Evolutionary conservation across 2,888 invertebrate genomes (phyloP), one percentile per base, ranked within the genome.

Genomic region (Zelleria hepariella): DNA sequence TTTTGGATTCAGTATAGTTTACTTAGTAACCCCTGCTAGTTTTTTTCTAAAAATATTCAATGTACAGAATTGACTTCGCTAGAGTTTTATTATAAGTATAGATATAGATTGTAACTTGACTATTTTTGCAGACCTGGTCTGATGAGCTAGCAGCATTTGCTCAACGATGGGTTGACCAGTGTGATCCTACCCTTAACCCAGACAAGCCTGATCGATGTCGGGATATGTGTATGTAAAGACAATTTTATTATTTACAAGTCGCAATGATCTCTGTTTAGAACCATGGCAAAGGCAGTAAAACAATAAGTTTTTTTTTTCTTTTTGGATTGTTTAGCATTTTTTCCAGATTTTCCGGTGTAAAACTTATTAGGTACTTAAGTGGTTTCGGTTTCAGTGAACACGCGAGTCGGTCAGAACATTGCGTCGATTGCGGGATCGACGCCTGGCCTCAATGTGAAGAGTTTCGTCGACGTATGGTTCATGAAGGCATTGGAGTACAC

Each of bases 101-200:
- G 32, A 5, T 32, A 6, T 32, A 32, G 55, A 27, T 53, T 23
- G 20, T 25, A 21, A 5, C 25, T 25, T 27, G 10, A 47, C 32
- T 18, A 60, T 56, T 58, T 60, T 72, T 69, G n/a, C 66, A 87
- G 86, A 65, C 60, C 48, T 86, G 86, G 86, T 85, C 84, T 6
- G 60, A 67, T 56, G 77, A 80, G 60, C 66, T 87, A 26, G 82
- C 82, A 0, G 65, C 48, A 20, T 71, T 73, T 57, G 86, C 86
- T 2, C 86, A 86, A 62, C 74, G 83, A 18, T 86, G 86, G 86
- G 85, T 71, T 4, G 86, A 87, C 61, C 86, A 84, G 64, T 87
- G 86, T 59, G 76, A 82, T 62, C 68, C 68, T 8, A 66, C 65
- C 21, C 59, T 73, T 2, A 69, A 66, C 1, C 82, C 81, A 1